A percentile compares a stretch with the other conserved stretches of the same genome.
These are phyloP conservation scores for Hyposmocoma kahamanoa DNA, from an alignment of 1,140 invertebrate genomes.

Conservation along the genomic window DNA sequence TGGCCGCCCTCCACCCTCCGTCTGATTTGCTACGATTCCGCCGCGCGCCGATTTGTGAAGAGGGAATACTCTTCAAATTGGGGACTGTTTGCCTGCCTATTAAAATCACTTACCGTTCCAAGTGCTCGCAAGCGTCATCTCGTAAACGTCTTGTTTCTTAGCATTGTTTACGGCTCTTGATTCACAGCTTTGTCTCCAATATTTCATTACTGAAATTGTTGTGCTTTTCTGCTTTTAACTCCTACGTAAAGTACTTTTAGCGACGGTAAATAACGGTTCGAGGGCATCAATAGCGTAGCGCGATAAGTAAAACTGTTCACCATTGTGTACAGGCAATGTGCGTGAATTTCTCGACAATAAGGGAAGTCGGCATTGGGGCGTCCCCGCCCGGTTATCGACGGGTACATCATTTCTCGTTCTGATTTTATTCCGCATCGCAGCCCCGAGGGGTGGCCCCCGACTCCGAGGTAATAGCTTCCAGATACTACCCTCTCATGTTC, in stretches of 20 bases:
- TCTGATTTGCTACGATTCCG: conserved; percentile 65
- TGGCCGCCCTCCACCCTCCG: conserved; percentile 34
- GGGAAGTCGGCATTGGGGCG: no score
- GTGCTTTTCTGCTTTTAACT: no score
- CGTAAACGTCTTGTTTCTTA: conserved; percentile 23
- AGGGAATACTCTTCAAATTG: conserved; percentile 65
- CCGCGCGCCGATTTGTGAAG: conserved; percentile 66
- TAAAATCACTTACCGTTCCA: conserved; percentile 60
- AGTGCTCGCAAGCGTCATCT: conserved; percentile 25
- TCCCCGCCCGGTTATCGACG: conserved; percentile 27
- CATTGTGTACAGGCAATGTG: conserved; percentile 31
- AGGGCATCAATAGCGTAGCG: neutral
- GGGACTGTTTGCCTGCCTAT: conserved; percentile 62
- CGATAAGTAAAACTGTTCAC: conserved; percentile 14
- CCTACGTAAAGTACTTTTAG: neutral
- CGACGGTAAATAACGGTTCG: neutral
- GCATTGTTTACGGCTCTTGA: conserved; percentile 4
- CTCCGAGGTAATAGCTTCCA: conserved; percentile 51
- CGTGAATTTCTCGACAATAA: conserved; percentile 37
- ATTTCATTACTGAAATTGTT: no score
- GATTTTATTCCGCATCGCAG: conserved; percentile 49
- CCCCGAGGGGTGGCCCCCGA: conserved; percentile 27
- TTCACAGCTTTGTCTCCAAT: no score
- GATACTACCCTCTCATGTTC: conserved; percentile 40
- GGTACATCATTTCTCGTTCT: conserved; percentile 52